Conservation (phyloP, 2,113 vertebrate genomes). For the Tursiops truncatus region DNA sequence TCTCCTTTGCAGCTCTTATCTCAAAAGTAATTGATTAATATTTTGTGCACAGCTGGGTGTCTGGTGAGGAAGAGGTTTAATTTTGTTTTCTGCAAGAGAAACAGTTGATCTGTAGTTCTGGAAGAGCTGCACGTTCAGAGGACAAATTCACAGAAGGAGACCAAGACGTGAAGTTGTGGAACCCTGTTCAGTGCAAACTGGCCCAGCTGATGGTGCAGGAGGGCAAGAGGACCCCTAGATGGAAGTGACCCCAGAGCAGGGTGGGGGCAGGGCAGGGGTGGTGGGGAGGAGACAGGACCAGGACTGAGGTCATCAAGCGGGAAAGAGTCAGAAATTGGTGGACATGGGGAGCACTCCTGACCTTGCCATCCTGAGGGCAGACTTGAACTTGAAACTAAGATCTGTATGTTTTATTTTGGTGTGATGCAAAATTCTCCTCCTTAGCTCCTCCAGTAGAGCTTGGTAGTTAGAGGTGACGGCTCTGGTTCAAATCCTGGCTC, state of each 20-base stretch:
- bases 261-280: background rate
- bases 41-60: constrained; percentile 53
- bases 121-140: background rate
- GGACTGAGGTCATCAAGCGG: background rate
- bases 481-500: background rate
- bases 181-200: background rate
- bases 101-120: background rate
- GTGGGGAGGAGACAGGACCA: background rate
- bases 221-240: background rate
- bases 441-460: background rate
- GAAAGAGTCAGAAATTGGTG: too few relatives aligned
- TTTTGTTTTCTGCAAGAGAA: constrained; percentile 58
- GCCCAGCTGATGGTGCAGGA: background rate
- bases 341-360: background rate
- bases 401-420: background rate
- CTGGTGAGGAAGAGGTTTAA: constrained; percentile 49
- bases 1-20: constrained; percentile 42
- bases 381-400: background rate
- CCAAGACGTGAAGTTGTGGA: background rate
- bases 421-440: background rate
- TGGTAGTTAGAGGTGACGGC: background rate
- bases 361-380: background rate
- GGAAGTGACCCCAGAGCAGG: background rate
- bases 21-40: constrained; percentile 61
- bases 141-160: background rate